Base-by-base conservation (phyloP, 2,797 vertebrate genomes). In the Spinibarbus caldwelli region DNA sequence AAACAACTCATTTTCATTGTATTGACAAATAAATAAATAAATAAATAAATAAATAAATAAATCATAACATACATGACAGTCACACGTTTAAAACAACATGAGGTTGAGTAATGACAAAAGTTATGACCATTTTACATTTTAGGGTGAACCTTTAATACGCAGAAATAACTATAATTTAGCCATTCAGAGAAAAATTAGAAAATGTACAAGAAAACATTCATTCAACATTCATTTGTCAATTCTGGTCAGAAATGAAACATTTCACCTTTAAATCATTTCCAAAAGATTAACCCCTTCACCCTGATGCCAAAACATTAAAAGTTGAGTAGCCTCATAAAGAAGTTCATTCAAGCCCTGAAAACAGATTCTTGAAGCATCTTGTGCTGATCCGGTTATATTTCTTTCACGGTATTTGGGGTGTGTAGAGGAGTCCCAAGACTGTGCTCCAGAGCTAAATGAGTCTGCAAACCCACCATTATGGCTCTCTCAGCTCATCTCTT, bases 381-480 rank as follows among this genome's bases (percentile, higher is more conserved):
- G 23, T 11, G 71, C 81, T 64, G 57, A 83, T 83, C 41, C 71
- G 7, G 71, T 31, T 47, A 64, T 64, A 49, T 66, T 66, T 49
- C 59, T 66, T 52, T 66, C 70, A 76, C 52, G 34, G 43, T 67
- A 67, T 77, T 67, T 83, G 31, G 17, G 31, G n/a, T 67, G 45
- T 75, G 10, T 52, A 67, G 43, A 66, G n/a, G 41, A 67, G 57
- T 66, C 31, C 43, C 59, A 83, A 67, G 82, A 62, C 76, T 83
- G 34, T 52, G 72, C 43, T 79, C 47, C 81, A 41, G 23, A 41
- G 38, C 68, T 45, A 78, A 78, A 80, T 59, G 41, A 79, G 36
- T 43, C 59, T 76, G 57, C n/a, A 64, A 75, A 67, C 12, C 59
- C 41, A 80, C 71, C 70, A 80, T 84, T 84, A 84, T 34, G 17